Percentiles rank a stretch among this genome's conserved stretches.
Conservation (phyloP, 2,888 invertebrate species). For the Sarcophaga carnaria region DNA sequence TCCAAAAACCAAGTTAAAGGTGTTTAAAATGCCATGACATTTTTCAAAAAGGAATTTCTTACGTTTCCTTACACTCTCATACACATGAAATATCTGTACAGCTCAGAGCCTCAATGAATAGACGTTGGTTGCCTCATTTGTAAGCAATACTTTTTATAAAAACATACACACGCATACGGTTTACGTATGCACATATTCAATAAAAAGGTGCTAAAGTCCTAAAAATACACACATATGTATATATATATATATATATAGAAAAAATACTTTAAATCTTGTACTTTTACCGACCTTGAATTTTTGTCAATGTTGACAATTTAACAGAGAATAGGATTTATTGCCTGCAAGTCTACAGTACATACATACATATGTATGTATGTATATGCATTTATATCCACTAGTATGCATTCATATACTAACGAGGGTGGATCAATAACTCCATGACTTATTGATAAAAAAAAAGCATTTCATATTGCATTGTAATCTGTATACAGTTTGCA, state of each 20-base stretch:
- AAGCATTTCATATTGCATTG: no score
- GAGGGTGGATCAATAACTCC: no score
- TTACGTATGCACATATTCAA: background rate
- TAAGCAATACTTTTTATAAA: conserved; percentile 39
- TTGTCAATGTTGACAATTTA: conserved; percentile 74
- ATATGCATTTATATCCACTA: no score
- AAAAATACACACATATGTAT: conserved; percentile 14
- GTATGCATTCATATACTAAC: no score
- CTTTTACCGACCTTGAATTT: conserved; percentile 71
- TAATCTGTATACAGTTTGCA: no score
- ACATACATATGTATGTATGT: no score
- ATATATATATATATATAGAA: background rate
- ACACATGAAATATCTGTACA: conserved; percentile 44
- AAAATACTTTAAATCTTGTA: conserved; percentile 49
- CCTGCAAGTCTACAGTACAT: conserved; percentile 20
- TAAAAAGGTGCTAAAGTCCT: conserved; percentile 59
- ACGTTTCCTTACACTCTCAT: conserved; percentile 40
- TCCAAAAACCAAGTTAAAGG: conserved; percentile 63
- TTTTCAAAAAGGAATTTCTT: conserved; percentile 66
- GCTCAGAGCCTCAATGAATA: conserved; percentile 11
- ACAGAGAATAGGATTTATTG: conserved; percentile 71
- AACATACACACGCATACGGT: background rate
- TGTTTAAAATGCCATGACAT: conserved; percentile 70
- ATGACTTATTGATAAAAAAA: no score
- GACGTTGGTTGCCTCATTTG: conserved; percentile 61